Conservation (phyloP, 2,888 invertebrate species). For the Sarcophaga rosellei region DNA sequence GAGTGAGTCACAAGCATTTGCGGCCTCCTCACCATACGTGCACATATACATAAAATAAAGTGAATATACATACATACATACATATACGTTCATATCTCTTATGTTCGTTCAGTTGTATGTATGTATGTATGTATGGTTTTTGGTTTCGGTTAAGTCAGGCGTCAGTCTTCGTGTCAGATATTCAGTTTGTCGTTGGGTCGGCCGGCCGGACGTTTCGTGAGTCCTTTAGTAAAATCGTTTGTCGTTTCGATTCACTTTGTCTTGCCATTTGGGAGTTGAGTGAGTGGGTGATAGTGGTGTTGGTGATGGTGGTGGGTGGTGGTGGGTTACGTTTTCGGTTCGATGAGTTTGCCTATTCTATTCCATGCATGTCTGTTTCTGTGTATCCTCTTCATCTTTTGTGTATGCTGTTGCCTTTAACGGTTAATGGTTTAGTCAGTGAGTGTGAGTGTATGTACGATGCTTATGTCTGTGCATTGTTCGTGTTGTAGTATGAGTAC, state of each 20-base stretch:
- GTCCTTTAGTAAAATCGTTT: constrained; percentile 22
- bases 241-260: constrained; percentile 39
- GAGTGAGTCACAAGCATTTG: constrained; percentile 68
- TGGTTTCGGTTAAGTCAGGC: constrained; percentile 60
- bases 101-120: constrained; percentile 54
- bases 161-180: constrained; percentile 8
- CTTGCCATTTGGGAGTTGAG: constrained; percentile 20
- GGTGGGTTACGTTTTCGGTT: constrained; percentile 64
- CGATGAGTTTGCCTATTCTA: constrained; percentile 57
- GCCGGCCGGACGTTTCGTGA: constrained; percentile 11
- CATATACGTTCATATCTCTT: constrained; percentile 49
- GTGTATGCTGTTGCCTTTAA: constrained; percentile 17
- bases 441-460: constrained; percentile 11
- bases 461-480: not conserved
- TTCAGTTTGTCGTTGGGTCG: constrained; percentile 43
- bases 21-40: constrained; percentile 58
- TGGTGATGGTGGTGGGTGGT: constrained; percentile 17
- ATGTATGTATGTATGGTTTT: constrained; percentile 58
- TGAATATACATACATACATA: constrained; percentile 16
- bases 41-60: constrained; percentile 6
- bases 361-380: not conserved
- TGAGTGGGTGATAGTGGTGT: constrained; percentile 30
- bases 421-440: not conserved
- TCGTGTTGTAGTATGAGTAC: constrained; percentile 3
- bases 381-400: constrained; percentile 51